Base-by-base conservation (phyloP, 1,140 invertebrate species). In the Atta cephalotes region DNA sequence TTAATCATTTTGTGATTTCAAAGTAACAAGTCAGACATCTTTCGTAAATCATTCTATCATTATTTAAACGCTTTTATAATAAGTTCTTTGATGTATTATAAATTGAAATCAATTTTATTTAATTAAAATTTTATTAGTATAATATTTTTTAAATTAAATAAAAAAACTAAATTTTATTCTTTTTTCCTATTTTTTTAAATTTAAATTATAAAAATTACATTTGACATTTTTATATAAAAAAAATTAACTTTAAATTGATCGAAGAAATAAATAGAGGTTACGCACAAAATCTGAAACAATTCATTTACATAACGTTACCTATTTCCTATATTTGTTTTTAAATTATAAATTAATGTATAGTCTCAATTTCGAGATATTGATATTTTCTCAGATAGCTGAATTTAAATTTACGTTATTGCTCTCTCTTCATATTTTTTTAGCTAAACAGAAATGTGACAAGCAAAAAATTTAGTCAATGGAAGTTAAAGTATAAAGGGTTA, bases 1-100 rank as follows among this genome's bases (percentile, higher is more conserved):
- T 80, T 68, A 63, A 68, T 53, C 2, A 68, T 53, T 80, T 51
- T 66, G 58, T 63, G 18, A 21, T 79, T 80, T 35, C 1, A 12
- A 68, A 68, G n/a, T 51, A 35, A 14, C 16, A 31, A 60, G 12
- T 25, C 35, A 12, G 21, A 21, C 4, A 21, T 35, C n/a, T 53
- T 14, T 9, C 3, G n/a, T 21, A 51, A 58, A 9, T 66, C 12
- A 66, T 66, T 58, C 14, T 21, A 45, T 14, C 28, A 18, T 53
- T 7, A 10, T 66, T 21, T 45, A 58, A 58, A 60, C 16, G 4
- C 31, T 53, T 53, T 49, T 35, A 68, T 12, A n/a, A 51, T 16
- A 45, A 45, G 21, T 35, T n/a, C 28, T 21, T 35, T 31, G 12
- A n/a, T 49, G n/a, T 49, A 68, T 16, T 14, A 68, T 76, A 25